Conservation (phyloP, 2,113 vertebrate genomes). For the Brachyhypopomus occidentalis region DNA sequence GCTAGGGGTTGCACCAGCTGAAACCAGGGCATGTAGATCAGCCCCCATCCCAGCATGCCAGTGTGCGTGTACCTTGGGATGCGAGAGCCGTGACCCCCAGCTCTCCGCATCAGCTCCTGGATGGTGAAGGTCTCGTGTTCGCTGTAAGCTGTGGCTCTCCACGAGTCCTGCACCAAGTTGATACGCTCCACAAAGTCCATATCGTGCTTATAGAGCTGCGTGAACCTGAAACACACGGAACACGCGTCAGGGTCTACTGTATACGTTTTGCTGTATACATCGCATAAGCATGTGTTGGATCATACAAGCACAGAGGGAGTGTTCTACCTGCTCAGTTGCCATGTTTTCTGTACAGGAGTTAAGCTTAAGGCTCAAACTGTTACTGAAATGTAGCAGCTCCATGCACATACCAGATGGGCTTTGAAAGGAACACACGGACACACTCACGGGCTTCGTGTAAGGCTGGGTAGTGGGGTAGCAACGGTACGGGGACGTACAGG, state of each 20-base stretch:
- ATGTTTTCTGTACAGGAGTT: no score
- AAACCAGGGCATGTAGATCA: neutral
- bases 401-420: no score
- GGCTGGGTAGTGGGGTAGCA: constrained; percentile 36
- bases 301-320: no score
- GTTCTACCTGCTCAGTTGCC: no score
- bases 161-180: constrained; percentile 84
- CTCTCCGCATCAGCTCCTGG: constrained; percentile 77
- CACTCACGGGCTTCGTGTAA: constrained; percentile 36
- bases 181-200: constrained; percentile 80
- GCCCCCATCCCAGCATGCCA: neutral
- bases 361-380: no score
- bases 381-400: no score
- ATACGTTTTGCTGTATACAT: no score
- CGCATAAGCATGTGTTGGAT: no score
- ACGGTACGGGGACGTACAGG: constrained; percentile 56
- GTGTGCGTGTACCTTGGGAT: constrained; percentile 68
- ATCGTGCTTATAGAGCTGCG: constrained; percentile 76
- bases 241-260: no score
- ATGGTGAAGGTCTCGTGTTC: constrained; percentile 79
- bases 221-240: constrained; percentile 66
- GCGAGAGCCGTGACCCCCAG: constrained; percentile 77
- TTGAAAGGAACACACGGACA: constrained; percentile 4
- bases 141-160: constrained; percentile 81
- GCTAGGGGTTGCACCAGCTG: neutral